phyloP scores from a whole-genome alignment of 1,140 invertebrate genomes.

The Portunus trituberculatus region DNA sequence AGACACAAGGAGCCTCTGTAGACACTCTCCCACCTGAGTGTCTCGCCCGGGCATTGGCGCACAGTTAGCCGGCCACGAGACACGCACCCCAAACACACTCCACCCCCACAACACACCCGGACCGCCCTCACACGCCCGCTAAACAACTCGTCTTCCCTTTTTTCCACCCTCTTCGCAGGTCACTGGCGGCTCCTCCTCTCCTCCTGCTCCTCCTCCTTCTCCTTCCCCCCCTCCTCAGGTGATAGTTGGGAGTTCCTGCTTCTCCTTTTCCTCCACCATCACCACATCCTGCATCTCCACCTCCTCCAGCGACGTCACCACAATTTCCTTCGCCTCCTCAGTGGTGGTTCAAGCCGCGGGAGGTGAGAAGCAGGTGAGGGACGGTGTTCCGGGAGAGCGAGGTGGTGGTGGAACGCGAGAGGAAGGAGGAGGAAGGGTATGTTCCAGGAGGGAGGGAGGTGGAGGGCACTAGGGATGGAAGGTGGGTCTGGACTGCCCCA shows the following conservation, averaged over 20 bases:
- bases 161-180: too few species aligned
- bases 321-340: background rate
- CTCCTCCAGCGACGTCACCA: background rate
- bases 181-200: background rate
- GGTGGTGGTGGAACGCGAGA: too few species aligned
- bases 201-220: background rate
- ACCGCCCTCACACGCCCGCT: background rate
- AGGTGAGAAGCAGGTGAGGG: too few species aligned
- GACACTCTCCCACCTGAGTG: constrained; percentile 7
- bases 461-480: background rate
- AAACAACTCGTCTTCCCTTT: too few species aligned
- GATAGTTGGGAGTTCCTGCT: background rate
- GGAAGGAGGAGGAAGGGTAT: too few species aligned
- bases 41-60: background rate
- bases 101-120: background rate
- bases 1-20: background rate
- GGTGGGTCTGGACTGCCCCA: background rate
- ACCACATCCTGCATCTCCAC: background rate
- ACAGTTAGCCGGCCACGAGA: background rate
- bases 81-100: background rate
- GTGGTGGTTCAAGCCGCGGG: too few species aligned
- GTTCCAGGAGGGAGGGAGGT: background rate
- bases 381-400: too few species aligned
- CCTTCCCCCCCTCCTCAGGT: background rate
- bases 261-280: background rate